Conservation (phyloP, 1,140 invertebrate species). For the Portunus trituberculatus region DNA sequence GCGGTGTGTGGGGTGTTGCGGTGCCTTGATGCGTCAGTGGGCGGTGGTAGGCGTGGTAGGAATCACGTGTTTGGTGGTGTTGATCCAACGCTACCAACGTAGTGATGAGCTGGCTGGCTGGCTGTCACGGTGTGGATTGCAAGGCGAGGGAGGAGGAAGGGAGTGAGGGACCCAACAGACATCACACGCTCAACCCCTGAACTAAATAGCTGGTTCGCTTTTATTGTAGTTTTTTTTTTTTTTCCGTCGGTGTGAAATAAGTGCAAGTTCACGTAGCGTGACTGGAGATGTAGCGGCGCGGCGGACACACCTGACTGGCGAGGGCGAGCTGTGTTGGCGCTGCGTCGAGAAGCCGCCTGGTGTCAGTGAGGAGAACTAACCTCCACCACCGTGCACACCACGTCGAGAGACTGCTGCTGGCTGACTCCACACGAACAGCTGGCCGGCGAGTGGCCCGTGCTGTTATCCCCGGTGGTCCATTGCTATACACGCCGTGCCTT, state of each 20-base stretch:
- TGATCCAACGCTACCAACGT: too few species aligned
- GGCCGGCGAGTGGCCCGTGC: not conserved
- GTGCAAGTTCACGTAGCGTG: not conserved
- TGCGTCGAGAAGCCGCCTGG: conserved; percentile 4
- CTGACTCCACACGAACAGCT: not conserved
- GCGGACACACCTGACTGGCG: not conserved
- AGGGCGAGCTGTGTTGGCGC: not conserved
- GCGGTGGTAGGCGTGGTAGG: not conserved
- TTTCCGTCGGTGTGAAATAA: not conserved
- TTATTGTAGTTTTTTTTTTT: not conserved
- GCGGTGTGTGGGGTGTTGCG: too few species aligned
- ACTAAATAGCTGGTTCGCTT: not conserved
- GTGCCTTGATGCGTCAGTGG: not conserved
- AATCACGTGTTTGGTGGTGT: too few species aligned
- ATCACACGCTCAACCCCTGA: too few species aligned
- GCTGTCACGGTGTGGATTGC: too few species aligned
- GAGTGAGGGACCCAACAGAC: too few species aligned
- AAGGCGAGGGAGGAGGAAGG: too few species aligned
- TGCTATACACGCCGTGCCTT: not conserved
- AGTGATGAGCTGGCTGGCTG: too few species aligned
- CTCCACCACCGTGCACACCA: not conserved
- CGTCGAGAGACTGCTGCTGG: not conserved
- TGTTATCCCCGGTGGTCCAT: not conserved
- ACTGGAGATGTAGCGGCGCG: not conserved
- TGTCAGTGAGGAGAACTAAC: not conserved